A percentile compares a stretch with the other conserved stretches of the same genome.
Evolutionary conservation across 2,113 vertebrate species (phyloP).

Genomic region (Odocoileus hemionus): DNA sequence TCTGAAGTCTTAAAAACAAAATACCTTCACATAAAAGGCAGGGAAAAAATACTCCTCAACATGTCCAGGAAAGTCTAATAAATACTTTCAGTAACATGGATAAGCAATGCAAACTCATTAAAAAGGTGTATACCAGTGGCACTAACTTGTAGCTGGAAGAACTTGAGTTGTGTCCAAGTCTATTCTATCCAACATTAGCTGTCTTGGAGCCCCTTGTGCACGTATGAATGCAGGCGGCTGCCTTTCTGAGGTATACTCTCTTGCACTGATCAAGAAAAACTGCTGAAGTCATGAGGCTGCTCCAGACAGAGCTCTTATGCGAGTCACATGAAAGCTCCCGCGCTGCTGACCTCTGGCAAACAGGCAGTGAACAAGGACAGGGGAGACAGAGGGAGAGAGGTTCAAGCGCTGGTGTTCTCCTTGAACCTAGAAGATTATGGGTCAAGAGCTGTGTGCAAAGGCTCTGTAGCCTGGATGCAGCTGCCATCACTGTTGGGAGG

Average conservation of each 20-base stretch:
- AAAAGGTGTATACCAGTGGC: not conserved
- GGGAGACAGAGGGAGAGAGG: conserved; percentile 32
- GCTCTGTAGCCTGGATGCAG: conserved; percentile 63
- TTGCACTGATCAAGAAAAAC: conserved; percentile 63
- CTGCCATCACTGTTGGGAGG: conserved; percentile 66
- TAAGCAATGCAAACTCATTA: not conserved
- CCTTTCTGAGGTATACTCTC: conserved; percentile 24
- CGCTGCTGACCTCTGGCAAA: conserved; percentile 55
- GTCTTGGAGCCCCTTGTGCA: not conserved
- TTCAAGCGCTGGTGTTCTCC: not conserved
- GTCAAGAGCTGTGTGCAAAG: conserved; percentile 73
- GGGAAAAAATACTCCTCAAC: not conserved
- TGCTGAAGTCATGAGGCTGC: conserved; percentile 85
- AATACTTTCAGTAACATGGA: not conserved
- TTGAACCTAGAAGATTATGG: conserved; percentile 69
- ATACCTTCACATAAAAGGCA: not conserved
- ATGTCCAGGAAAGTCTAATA: not conserved
- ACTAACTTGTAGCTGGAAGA: not conserved
- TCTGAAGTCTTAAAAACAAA: conserved; percentile 18
- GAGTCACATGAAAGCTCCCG: conserved; percentile 81
- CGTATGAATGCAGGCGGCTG: not conserved
- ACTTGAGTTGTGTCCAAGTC: not conserved
- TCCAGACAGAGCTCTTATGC: conserved; percentile 77
- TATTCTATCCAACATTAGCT: not conserved
- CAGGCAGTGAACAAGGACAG: not conserved